A percentile compares a stretch with the other conserved stretches of the same genome.
phyloP scores from a whole-genome alignment of 2,113 vertebrate genomes.

The Planiliza haematocheilus region DNA sequence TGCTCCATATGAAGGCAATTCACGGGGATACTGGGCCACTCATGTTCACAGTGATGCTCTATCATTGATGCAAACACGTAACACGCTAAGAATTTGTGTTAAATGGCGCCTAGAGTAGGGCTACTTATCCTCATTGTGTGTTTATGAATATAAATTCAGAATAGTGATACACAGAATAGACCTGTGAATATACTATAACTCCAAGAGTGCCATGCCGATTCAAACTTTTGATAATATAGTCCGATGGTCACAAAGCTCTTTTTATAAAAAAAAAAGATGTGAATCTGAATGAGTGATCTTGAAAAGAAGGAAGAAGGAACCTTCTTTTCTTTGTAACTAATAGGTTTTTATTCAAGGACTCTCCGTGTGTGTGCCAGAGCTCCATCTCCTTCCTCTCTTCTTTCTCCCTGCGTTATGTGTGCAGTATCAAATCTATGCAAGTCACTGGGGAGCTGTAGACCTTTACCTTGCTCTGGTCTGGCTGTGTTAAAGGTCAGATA shows the following conservation, averaged over 20 bases:
- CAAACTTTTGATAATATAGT: conserved; percentile 17
- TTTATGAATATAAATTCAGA: conserved; percentile 21
- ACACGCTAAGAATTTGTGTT: neutral
- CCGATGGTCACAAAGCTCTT: conserved; percentile 39
- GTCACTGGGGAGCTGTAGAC: conserved; percentile 72
- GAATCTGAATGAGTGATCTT: conserved; percentile 44
- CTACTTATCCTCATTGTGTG: neutral
- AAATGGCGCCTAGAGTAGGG: neutral
- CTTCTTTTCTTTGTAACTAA: conserved; percentile 34
- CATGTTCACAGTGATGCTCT: no score
- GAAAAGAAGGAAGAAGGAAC: conserved; percentile 30
- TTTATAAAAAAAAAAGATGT: conserved; percentile 31
- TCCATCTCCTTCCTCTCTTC: conserved; percentile 13
- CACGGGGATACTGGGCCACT: neutral
- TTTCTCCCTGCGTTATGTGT: conserved; percentile 12
- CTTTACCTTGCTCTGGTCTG: conserved; percentile 73
- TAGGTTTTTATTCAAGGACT: conserved; percentile 55
- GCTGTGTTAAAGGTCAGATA: conserved; percentile 76
- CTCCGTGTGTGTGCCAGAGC: conserved; percentile 23
- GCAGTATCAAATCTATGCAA: conserved; percentile 48
- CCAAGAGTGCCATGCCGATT: conserved; percentile 13
- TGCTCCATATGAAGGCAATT: neutral
- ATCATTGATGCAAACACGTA: neutral
- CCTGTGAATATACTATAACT: neutral
- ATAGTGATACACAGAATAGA: neutral